Base-by-base conservation (phyloP, 2,113 vertebrate genomes). In the Etheostoma spectabile region DNA sequence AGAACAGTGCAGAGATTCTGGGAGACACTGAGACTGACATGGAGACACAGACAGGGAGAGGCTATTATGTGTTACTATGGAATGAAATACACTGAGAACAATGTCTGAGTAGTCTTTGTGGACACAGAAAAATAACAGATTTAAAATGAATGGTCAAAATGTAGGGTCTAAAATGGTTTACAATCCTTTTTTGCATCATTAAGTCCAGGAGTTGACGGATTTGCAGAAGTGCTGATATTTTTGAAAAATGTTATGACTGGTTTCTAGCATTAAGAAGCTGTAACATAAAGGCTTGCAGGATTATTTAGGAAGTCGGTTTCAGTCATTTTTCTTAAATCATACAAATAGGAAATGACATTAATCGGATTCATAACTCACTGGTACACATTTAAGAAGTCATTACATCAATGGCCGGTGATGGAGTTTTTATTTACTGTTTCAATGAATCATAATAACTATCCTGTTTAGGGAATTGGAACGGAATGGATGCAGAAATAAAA, bases 391-490 rank as follows among this genome's bases (percentile, higher is more conserved):
- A 84, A 80, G 57, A 66, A 83, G 80, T 71, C 75, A 67, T 90
- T 83, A 84, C 82, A 93, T 85, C 79, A 84, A 70, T 42, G 64
- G 72, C 71, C 3, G 18, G 46, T 66, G 78, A 77, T 77, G 75
- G 78, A 87, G 83, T 69, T 89, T 90, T 86, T 91, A 90, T 92
- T 93, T 89, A 91, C 86, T 83, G 85, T 93, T 89, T 88, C 62
- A 13, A 75, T 90, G 85, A 88, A 86, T 92, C 86, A 72, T 84
- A 77, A 89, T 90, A 86, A 84, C 79, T 66, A 73, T 77, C 51
- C 60, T 3, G 35, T 74, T 87, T 46, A 46, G 64, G 65, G 79
- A 82, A 78, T 66, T 77, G 38, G 46, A 82, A 86, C n/a, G 38
- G 68, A 86, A 85, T 38, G 13, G 74, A 71, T 61, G 83, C 64